Percentiles rank a stretch among this genome's conserved stretches.
Evolutionary conservation across 92 coral and sea anemone genomes (phyloP).

Genomic region (Zoanthus sansibaricus): DNA sequence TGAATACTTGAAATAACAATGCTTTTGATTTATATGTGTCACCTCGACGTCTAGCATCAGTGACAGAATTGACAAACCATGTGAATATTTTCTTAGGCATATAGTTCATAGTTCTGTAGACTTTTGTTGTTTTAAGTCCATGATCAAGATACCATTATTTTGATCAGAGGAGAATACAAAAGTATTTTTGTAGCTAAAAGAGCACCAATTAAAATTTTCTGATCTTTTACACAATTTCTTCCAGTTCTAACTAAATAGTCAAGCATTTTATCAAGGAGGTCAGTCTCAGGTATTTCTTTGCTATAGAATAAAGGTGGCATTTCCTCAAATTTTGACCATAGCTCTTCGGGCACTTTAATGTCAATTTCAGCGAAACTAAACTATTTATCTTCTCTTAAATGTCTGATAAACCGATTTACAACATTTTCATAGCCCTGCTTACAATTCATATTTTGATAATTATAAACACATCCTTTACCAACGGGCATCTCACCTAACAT

Average conservation of each 20-base stretch:
- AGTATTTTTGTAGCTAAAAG: constrained; percentile 3
- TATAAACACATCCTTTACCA: too few relatives aligned
- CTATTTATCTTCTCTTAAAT: neutral
- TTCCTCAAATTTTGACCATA: neutral
- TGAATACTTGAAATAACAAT: neutral
- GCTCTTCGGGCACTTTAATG: too few relatives aligned
- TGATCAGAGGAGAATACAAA: constrained; percentile 9
- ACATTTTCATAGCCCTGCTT: neutral
- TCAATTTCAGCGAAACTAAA: constrained; percentile 10
- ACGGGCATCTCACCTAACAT: constrained; percentile 4
- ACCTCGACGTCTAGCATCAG: constrained; percentile 7
- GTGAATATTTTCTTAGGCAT: too few relatives aligned
- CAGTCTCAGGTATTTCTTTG: neutral
- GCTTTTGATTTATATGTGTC: constrained; percentile 17
- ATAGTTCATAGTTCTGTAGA: constrained; percentile 17
- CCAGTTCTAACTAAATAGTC: constrained; percentile 4
- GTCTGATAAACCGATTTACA: neutral
- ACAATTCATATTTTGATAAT: neutral
- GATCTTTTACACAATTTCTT: neutral
- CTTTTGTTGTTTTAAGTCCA: constrained; percentile 12
- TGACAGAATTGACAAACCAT: neutral
- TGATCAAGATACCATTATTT: constrained; percentile 18
- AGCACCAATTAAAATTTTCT: constrained; percentile 19
- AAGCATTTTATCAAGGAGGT: neutral
- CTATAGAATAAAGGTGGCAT: constrained; percentile 11